These are phyloP conservation scores for Danionella cerebrum DNA, from an alignment of 2,113 vertebrate species.

Conservation along the genomic window DNA sequence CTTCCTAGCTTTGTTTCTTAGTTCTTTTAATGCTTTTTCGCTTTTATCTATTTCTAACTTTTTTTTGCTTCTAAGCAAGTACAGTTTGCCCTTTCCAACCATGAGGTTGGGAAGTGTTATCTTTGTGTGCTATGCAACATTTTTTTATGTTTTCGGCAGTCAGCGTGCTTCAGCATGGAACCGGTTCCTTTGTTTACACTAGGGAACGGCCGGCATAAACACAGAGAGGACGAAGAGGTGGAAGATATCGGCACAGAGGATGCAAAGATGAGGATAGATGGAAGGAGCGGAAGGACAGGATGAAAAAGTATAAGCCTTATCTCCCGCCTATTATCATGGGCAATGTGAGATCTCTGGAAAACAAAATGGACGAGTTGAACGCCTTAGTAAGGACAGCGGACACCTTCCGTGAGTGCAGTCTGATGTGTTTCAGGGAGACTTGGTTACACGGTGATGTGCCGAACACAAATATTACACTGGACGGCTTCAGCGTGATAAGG, in stretches of 20 bases:
- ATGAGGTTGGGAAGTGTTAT: too few species aligned
- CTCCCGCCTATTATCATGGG: not conserved
- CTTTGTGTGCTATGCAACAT: too few species aligned
- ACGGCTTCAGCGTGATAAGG: not conserved
- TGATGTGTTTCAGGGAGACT: not conserved
- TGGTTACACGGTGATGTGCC: not conserved
- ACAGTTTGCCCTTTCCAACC: too few species aligned
- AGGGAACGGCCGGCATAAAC: too few species aligned
- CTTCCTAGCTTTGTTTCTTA: too few species aligned
- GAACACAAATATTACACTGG: not conserved
- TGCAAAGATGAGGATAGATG: not conserved
- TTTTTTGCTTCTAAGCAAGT: too few species aligned
- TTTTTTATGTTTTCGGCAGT: too few species aligned
- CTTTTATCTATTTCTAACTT: too few species aligned
- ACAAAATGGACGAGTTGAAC: not conserved
- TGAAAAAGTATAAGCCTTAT: not conserved
- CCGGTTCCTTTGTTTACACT: too few species aligned
- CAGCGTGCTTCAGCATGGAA: too few species aligned
- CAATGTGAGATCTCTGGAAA: not conserved
- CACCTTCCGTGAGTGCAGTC: not conserved
- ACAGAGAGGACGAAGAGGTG: too few species aligned
- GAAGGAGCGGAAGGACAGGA: not conserved
- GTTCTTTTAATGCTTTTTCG: too few species aligned
- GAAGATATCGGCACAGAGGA: not conserved
- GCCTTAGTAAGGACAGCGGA: not conserved